Base-by-base conservation (phyloP, 2,797 vertebrate species). In the Dicrostonyx torquatus region DNA sequence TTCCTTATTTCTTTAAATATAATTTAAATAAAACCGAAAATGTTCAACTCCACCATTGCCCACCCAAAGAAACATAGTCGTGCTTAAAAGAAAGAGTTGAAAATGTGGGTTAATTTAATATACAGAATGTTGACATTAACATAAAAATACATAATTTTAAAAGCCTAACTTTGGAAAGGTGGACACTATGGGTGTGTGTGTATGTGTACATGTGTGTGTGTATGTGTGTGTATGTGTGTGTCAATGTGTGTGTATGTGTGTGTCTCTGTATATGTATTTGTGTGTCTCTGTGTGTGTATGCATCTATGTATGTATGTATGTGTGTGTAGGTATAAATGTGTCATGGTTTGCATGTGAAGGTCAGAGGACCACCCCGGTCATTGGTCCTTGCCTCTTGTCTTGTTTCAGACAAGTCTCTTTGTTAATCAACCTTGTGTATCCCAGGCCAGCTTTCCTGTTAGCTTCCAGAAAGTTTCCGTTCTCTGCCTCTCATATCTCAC, bases 11-110 rank as follows among this genome's bases (percentile, higher is more conserved):
- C 22, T 11, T 26, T 48, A 86, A 77, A 75, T 76, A 43, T 2
- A 82, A 9, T 66, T 97, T 89, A 37, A 64, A 88, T 82, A 94
- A 91, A 95, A 76, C 3, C 17, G 4, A 85, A 62, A 48, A 64
- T 85, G 12, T 34, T 87, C 29, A 70, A 53, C 87, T 34, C 20
- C 64, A 29, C 24, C 68, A 18, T 82, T 40, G 53, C n/a, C 37
- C 14, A 73, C 18, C 37, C n/a, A 45, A 37, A 62, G 48, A 89
- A 60, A 1, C 60, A 68, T 2, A 62, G 64, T 85, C 50, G 22
- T 50, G 17, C 6, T 68, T 48, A 93, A 80, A 64, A 18, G 22
- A 91, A 73, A 93, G 58, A 82, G 62, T 93, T 50, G 79, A 70
- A 95, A 22, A 64, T 60, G n/a, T 43, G 9, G 26, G 14, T 66